Evolutionary conservation across 2,797 vertebrate species (phyloP).

Genomic region (Parauchenoglanis ngamensis): DNA sequence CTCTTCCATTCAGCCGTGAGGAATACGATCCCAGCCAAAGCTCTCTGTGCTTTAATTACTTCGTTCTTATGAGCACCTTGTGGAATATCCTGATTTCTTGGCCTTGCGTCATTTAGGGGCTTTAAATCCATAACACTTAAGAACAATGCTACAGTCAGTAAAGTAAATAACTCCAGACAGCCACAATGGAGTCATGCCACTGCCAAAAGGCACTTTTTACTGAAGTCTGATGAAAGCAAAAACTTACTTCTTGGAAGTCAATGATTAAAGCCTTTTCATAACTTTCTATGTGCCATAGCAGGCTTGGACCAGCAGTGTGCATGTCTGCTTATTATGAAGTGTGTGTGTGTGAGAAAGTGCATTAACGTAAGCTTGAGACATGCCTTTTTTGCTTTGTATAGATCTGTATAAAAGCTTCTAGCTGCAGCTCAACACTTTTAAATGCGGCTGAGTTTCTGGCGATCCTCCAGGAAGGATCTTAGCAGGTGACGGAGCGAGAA

Average conservation of each 20-base stretch:
- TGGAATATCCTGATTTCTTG: constrained; percentile 23
- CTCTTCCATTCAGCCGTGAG: constrained; percentile 60
- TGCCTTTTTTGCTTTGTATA: constrained; percentile 10
- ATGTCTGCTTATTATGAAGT: neutral
- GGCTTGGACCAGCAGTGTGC: neutral
- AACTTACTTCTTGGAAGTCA: constrained; percentile 9
- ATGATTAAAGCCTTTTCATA: constrained; percentile 4
- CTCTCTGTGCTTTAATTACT: constrained; percentile 23
- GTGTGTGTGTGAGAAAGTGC: neutral
- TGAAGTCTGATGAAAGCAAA: neutral
- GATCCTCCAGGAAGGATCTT: constrained; percentile 37
- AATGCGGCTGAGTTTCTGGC: constrained; percentile 44
- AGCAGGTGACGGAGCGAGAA: constrained; percentile 46
- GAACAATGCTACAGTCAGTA: constrained; percentile 16
- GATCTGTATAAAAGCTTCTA: constrained; percentile 7
- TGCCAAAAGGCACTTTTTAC: neutral
- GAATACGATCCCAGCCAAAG: constrained; percentile 55
- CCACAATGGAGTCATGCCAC: neutral
- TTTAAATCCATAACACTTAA: constrained; percentile 21
- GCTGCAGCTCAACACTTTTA: constrained; percentile 3
- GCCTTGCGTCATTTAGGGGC: constrained; percentile 2
- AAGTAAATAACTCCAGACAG: constrained; percentile 24
- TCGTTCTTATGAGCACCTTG: constrained; percentile 11
- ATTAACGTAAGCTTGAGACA: neutral
- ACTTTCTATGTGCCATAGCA: neutral